Conservation (phyloP, 1,140 invertebrate species). For the Amyelois transitella region DNA sequence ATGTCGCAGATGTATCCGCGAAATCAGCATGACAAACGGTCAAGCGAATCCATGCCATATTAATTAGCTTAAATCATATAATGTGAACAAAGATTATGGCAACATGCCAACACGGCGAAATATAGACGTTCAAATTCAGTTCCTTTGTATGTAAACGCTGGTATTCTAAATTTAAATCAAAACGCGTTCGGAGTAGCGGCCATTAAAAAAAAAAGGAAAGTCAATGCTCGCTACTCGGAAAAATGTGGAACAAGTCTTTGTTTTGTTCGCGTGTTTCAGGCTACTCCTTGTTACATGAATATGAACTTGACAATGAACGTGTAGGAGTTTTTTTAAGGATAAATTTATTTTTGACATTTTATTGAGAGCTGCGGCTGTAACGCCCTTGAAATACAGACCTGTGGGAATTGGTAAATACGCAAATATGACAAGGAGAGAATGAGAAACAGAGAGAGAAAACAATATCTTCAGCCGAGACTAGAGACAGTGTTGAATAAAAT, state of each 20-base stretch:
- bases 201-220: slow-evolving; percentile 20
- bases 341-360: too few relatives aligned
- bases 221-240: slow-evolving; percentile 29
- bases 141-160: slow-evolving; percentile 47
- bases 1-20: slow-evolving; percentile 5
- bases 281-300: background rate
- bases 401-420: too few relatives aligned
- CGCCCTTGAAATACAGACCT: too few relatives aligned
- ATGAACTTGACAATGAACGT: slow-evolving; percentile 1
- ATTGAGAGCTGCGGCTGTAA: too few relatives aligned
- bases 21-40: slow-evolving; percentile 5
- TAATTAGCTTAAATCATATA: slow-evolving; percentile 49
- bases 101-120: slow-evolving; percentile 30
- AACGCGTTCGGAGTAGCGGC: slow-evolving; percentile 7
- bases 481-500: too few relatives aligned
- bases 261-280: background rate
- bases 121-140: slow-evolving; percentile 23
- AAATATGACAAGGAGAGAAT: too few relatives aligned
- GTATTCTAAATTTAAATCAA: slow-evolving; percentile 33
- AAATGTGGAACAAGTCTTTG: slow-evolving; percentile 5
- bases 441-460: too few relatives aligned
- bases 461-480: too few relatives aligned
- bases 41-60: slow-evolving; percentile 29
- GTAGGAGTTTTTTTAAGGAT: too few relatives aligned
- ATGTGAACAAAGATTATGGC: slow-evolving; percentile 52